phyloP scores from a whole-genome alignment of 2,113 vertebrate species.

The Nyctibius bracteatus region DNA sequence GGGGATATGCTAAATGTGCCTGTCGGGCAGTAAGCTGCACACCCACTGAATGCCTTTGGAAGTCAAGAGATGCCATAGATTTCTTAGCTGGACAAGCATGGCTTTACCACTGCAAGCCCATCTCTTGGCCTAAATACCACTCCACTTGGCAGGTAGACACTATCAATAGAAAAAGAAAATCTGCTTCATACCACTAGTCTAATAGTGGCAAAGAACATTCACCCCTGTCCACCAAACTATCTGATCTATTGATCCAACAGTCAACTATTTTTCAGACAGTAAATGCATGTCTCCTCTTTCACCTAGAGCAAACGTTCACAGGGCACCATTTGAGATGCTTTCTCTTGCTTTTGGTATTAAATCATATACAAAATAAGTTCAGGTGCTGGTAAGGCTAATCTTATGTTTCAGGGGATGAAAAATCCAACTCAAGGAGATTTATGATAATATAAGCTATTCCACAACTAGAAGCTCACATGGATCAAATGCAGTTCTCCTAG shows the following conservation, averaged over 20 bases:
- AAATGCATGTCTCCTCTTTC: neutral
- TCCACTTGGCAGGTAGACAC: neutral
- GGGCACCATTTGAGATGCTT: neutral
- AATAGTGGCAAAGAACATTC: neutral
- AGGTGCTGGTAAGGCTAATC: neutral
- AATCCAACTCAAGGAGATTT: neutral
- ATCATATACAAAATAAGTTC: neutral
- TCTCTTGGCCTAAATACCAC: neutral
- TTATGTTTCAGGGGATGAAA: neutral
- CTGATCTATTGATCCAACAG: neutral
- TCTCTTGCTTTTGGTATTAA: neutral
- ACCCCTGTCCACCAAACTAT: neutral
- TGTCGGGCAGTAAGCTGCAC: neutral
- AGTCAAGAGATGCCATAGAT: fast-evolving
- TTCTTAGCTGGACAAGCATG: neutral
- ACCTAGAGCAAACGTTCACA: neutral
- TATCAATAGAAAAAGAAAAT: neutral
- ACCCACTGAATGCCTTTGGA: neutral
- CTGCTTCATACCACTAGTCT: neutral
- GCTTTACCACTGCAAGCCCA: neutral
- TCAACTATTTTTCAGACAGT: neutral
- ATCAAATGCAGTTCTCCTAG: neutral
- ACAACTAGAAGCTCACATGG: neutral
- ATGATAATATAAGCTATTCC: neutral
- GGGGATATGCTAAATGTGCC: neutral